Conservation (phyloP, 2,113 vertebrate species). For the Microcebus griseorufus region DNA sequence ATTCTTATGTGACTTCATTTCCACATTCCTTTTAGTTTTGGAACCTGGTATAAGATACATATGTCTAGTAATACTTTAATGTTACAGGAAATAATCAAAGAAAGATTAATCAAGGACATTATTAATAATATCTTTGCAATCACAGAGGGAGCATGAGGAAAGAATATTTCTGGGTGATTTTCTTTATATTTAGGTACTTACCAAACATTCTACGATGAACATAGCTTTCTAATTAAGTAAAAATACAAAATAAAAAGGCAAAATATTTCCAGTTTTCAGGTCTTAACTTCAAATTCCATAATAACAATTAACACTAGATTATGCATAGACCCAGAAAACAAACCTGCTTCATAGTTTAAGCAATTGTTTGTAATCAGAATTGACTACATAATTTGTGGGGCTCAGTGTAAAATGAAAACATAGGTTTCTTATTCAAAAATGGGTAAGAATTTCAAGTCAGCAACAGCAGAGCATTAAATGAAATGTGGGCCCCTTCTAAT, state of each 20-base stretch:
- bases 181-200: conserved; percentile 30
- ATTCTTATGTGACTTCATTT: not conserved
- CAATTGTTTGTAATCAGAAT: conserved; percentile 28
- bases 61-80: conserved; percentile 10
- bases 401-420: conserved; percentile 31
- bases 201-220: not conserved
- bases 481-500: not conserved
- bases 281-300: conserved; percentile 42
- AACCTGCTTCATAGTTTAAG: conserved; percentile 41
- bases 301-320: conserved; percentile 17
- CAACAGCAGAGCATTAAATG: not conserved
- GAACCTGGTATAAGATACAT: not conserved
- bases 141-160: not conserved
- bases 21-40: not conserved
- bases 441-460: not conserved
- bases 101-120: not conserved
- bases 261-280: conserved; percentile 40
- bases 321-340: conserved; percentile 40
- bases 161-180: conserved; percentile 48
- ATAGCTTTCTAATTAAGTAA: conserved; percentile 16
- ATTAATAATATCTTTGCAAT: conserved; percentile 30
- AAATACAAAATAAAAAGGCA: conserved; percentile 26
- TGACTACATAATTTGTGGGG: conserved; percentile 27
- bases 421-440: not conserved
- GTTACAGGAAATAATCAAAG: conserved; percentile 24